phyloP scores from a whole-genome alignment of 2,113 vertebrate genomes.

The Phaethon lepturus region DNA sequence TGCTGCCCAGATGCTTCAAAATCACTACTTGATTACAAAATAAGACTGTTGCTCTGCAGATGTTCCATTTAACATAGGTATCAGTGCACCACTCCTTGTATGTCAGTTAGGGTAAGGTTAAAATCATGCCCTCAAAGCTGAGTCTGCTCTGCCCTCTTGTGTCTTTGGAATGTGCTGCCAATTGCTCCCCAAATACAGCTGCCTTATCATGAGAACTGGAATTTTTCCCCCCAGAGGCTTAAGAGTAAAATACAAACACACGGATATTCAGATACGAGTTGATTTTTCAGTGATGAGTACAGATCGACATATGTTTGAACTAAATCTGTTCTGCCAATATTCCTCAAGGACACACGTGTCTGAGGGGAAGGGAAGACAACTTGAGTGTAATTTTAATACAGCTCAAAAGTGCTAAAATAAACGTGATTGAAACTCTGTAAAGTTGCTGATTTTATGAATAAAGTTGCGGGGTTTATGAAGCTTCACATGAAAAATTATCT shows the following conservation, averaged over 20 bases:
- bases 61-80: not conserved
- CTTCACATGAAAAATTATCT: not conserved
- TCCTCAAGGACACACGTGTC: not conserved
- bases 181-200: not conserved
- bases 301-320: not conserved
- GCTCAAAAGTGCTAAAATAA: not conserved
- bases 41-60: not conserved
- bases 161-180: conserved; percentile 16
- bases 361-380: not conserved
- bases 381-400: conserved; percentile 8
- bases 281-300: not conserved
- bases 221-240: not conserved
- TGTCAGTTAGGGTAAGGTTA: not conserved
- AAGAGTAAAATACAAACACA: not conserved
- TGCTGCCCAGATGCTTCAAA: not conserved
- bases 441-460: not conserved
- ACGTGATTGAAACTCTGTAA: not conserved
- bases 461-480: not conserved
- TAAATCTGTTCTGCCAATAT: not conserved
- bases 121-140: not conserved
- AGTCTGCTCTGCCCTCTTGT: conserved; percentile 62
- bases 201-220: not conserved
- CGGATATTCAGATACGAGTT: not conserved
- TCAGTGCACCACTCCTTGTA: not conserved
- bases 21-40: not conserved